Base-by-base conservation (phyloP, 1,140 invertebrate species). In the Bombus sylvicola region DNA sequence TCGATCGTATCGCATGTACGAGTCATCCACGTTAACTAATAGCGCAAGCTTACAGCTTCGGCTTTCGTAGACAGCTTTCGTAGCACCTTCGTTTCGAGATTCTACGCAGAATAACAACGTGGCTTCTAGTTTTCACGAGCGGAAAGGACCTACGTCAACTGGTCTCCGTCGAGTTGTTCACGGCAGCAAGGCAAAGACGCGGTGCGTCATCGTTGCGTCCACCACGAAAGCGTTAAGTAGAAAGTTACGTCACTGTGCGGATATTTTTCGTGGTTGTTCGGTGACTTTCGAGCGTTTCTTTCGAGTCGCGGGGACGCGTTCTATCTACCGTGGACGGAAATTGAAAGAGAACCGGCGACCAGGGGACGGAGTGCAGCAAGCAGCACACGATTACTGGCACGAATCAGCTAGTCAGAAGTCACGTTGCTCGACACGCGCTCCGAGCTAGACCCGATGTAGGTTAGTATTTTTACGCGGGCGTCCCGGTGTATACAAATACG, bases 381-480 rank as follows among this genome's bases (percentile, higher is more conserved):
- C 64, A 13, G 13, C 43, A 0, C 43, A 28, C 57, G 83, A 77
- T 84, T 66, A 62, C 66, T 73, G 22, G 72, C 89, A 83, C 79
- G 79, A 83, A 90, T 77, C 89, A 53, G 62, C 80, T 39, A 81
- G 88, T 75, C 62, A 86, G 79, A 53, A 94, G 94, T 95, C 94
- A 95, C 94, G 94, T 95, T 95, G 94, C 91, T 82, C 68, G 93
- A 92, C 94, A 95, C 94, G 94, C 93, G 93, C 83, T 92, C 41
- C 71, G 88, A 81, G 81, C 87, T 90, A 81, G 82, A 37, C 71
- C 59, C 87, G 90, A 94, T 94, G 92, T 94, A 93, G 93, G 94
- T 94, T 95, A 94, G 90, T 85, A 92, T 92, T 92, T 88, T 92
- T 91, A 83, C 71, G 43, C 87, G 64, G 81, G 9, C 77, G 43